Percentiles rank a stretch among this genome's conserved stretches.
phyloP scores from a whole-genome alignment of 2,888 invertebrate genomes.

The Horisme vitalbata region DNA sequence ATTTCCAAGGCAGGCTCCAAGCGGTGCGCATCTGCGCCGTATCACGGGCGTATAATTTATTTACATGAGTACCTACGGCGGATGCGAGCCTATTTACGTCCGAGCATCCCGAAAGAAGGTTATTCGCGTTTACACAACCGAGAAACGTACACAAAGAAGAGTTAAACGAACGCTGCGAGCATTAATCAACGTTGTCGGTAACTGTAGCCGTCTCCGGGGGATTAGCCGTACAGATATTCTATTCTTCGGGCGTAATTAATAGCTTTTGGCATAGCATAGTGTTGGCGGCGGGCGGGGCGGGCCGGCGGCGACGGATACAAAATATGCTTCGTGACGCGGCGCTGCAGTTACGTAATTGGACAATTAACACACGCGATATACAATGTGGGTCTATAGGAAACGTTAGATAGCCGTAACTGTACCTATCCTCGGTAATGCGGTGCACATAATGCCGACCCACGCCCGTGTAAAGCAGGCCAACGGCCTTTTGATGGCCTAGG shows the following conservation, averaged over 20 bases:
- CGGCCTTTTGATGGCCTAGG: constrained; percentile 60
- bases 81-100: constrained; percentile 65
- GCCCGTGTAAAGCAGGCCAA: constrained; percentile 65
- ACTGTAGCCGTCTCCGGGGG: constrained; percentile 77
- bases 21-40: constrained; percentile 55
- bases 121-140: constrained; percentile 69
- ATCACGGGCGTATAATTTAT: constrained; percentile 62
- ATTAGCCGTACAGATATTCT: constrained; percentile 78
- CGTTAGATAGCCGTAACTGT: constrained; percentile 58
- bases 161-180: constrained; percentile 71
- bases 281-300: constrained; percentile 55
- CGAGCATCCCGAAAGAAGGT: constrained; percentile 69
- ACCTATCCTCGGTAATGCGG: constrained; percentile 54
- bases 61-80: constrained; percentile 65
- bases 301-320: constrained; percentile 51
- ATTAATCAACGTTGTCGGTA: constrained; percentile 80
- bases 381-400: constrained; percentile 62
- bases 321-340: constrained; percentile 56
- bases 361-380: constrained; percentile 66
- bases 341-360: constrained; percentile 68
- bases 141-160: constrained; percentile 65
- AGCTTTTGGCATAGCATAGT: constrained; percentile 77
- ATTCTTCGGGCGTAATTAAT: constrained; percentile 79
- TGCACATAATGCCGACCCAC: constrained; percentile 66
- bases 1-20: constrained; percentile 42